These are phyloP conservation scores for Idaea dimidiata DNA, from an alignment of 2,888 invertebrate species.

Conservation along the genomic window DNA sequence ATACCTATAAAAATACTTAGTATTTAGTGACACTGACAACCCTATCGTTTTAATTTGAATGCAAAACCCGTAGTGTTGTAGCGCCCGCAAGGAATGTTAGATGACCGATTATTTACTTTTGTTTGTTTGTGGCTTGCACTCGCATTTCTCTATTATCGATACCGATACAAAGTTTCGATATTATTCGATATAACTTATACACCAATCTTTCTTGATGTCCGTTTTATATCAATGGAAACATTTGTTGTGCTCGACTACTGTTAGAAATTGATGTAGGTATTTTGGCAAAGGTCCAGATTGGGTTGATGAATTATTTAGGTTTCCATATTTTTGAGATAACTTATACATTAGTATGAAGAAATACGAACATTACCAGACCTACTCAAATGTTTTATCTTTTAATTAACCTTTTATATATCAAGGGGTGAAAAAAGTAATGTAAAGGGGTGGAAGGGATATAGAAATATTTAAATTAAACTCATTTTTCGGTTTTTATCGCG, in stretches of 20 bases:
- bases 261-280: not conserved
- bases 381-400: not conserved
- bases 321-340: not conserved
- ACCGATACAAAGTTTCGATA: not conserved
- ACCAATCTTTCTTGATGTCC: not conserved
- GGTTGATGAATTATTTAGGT: not conserved
- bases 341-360: not conserved
- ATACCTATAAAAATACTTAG: not conserved
- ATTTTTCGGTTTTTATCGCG: too few species aligned
- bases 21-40: conserved; percentile 12
- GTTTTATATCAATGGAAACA: not conserved
- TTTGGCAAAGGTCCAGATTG: not conserved
- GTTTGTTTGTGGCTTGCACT: conserved; percentile 18
- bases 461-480: too few species aligned
- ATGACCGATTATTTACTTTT: conserved; percentile 38
- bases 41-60: conserved; percentile 24
- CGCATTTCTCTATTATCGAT: conserved; percentile 13
- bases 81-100: conserved; percentile 36
- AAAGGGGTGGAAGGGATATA: too few species aligned
- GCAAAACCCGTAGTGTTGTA: conserved; percentile 26
- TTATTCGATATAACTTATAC: not conserved
- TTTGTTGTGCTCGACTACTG: not conserved
- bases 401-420: not conserved
- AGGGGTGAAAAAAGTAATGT: too few species aligned
- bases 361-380: not conserved